phyloP scores from a whole-genome alignment of 2,888 invertebrate genomes.

The Drosophila melanosoma region DNA sequence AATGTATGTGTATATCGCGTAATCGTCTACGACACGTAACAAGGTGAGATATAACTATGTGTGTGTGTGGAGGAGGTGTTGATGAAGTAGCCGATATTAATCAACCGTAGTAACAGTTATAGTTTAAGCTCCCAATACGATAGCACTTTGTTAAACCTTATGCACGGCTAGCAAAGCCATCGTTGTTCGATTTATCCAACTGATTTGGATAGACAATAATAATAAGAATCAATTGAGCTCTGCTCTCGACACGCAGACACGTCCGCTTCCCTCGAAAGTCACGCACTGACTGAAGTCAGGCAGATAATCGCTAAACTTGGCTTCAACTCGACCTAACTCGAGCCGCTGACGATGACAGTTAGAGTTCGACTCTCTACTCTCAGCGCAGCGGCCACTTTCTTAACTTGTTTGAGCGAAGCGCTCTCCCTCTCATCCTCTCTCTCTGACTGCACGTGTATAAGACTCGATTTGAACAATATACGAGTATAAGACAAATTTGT shows the following conservation, averaged over 20 bases:
- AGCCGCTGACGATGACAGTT: conserved; percentile 37
- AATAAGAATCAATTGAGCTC: conserved; percentile 5
- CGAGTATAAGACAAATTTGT: conserved; percentile 26
- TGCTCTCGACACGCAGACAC: conserved; percentile 12
- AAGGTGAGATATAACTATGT: conserved; percentile 15
- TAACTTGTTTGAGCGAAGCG: conserved; percentile 28
- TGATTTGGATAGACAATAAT: background rate
- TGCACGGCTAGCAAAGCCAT: conserved; percentile 66
- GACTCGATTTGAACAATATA: background rate
- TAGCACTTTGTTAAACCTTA: conserved; percentile 71
- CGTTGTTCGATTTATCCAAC: conserved; percentile 20
- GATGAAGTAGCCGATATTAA: conserved; percentile 36
- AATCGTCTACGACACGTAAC: conserved; percentile 69
- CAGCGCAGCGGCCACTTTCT: conserved; percentile 36
- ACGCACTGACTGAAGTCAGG: conserved; percentile 66
- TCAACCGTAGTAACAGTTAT: conserved; percentile 25
- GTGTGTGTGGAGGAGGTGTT: conserved; percentile 16
- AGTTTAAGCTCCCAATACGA: conserved; percentile 34
- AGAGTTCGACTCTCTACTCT: conserved; percentile 24
- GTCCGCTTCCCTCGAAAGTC: conserved; percentile 51
- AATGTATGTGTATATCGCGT: conserved; percentile 62
- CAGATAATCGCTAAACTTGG: conserved; percentile 46
- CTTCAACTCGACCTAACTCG: conserved; percentile 31
- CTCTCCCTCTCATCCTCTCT: conserved; percentile 20
- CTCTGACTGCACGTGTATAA: conserved; percentile 20